Conservation (phyloP, 2,113 vertebrate species). For the Tautogolabrus adspersus region DNA sequence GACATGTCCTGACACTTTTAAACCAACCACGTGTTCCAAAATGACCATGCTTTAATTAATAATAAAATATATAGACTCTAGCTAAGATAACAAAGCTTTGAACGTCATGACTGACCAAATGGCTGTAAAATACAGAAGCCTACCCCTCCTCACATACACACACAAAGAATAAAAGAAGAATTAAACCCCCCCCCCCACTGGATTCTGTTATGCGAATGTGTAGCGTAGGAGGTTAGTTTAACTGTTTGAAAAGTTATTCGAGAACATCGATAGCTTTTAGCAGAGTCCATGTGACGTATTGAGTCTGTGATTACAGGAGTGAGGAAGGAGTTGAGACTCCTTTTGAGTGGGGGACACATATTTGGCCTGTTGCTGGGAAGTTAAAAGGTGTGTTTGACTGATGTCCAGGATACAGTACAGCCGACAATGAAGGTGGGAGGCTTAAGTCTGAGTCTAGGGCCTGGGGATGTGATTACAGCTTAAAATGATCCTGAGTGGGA, state of each 20-base stretch:
- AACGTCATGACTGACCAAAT: background rate
- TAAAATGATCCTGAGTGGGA: slow-evolving; percentile 41
- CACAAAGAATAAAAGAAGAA: background rate
- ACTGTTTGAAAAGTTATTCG: slow-evolving; percentile 35
- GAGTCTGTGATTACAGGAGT: slow-evolving; percentile 7
- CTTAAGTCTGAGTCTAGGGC: slow-evolving; percentile 23
- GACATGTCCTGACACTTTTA: background rate
- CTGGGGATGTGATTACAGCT: slow-evolving; percentile 47
- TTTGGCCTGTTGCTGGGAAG: slow-evolving; percentile 28
- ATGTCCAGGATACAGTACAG: slow-evolving; percentile 14
- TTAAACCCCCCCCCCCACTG: no score
- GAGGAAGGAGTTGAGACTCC: slow-evolving; percentile 31
- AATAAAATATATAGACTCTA: background rate
- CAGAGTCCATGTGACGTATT: slow-evolving; percentile 8
- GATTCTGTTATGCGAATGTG: background rate
- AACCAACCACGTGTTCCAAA: background rate
- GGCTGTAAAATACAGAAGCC: background rate
- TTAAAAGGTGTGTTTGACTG: slow-evolving; percentile 8
- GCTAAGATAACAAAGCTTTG: background rate
- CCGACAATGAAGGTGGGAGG: background rate
- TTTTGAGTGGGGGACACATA: slow-evolving; percentile 20
- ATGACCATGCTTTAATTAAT: background rate
- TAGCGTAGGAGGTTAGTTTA: slow-evolving; percentile 4
- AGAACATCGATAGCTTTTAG: slow-evolving; percentile 1
- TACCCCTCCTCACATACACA: background rate